phyloP scores from a whole-genome alignment of 2,888 invertebrate genomes.

The Erpobdella octoculata region DNA sequence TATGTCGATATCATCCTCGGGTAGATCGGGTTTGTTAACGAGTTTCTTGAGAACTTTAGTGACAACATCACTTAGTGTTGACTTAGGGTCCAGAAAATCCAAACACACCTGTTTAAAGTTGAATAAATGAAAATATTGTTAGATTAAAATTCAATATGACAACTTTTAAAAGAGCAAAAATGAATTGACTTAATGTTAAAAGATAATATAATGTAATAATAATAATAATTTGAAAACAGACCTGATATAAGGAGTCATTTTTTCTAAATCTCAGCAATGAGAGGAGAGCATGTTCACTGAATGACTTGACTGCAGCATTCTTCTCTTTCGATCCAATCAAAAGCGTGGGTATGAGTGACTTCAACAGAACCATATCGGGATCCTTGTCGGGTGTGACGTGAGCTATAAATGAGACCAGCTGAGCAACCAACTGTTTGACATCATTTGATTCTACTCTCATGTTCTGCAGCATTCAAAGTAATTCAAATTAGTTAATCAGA shows the following conservation, averaged over 20 bases:
- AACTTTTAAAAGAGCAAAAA: no score
- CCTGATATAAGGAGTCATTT: conserved; percentile 45
- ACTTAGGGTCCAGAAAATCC: conserved; percentile 71
- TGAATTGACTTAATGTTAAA: no score
- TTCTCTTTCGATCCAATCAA: conserved; percentile 98
- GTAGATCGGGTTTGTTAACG: conserved; percentile 68
- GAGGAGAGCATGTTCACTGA: conserved; percentile 83
- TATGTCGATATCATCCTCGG: conserved; percentile 78
- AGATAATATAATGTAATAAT: neutral
- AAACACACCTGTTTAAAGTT: conserved; percentile 53
- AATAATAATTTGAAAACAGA: conserved; percentile 19
- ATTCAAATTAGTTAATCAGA: neutral
- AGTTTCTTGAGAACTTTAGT: conserved; percentile 77
- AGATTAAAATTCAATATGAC: neutral
- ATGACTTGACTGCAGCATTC: conserved; percentile 85
- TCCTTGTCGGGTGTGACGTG: conserved; percentile 51
- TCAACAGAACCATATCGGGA: conserved; percentile 21
- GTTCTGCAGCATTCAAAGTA: conserved; percentile 38
- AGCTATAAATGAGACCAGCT: conserved; percentile 69
- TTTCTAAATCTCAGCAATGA: conserved; percentile 71
- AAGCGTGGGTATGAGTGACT: conserved; percentile 67
- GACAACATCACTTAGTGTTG: conserved; percentile 79
- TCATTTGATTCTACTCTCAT: conserved; percentile 88
- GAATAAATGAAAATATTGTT: neutral
- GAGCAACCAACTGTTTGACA: conserved; percentile 80